phyloP scores from a whole-genome alignment of 1,140 invertebrate species.

The Drosophila kikkawai region DNA sequence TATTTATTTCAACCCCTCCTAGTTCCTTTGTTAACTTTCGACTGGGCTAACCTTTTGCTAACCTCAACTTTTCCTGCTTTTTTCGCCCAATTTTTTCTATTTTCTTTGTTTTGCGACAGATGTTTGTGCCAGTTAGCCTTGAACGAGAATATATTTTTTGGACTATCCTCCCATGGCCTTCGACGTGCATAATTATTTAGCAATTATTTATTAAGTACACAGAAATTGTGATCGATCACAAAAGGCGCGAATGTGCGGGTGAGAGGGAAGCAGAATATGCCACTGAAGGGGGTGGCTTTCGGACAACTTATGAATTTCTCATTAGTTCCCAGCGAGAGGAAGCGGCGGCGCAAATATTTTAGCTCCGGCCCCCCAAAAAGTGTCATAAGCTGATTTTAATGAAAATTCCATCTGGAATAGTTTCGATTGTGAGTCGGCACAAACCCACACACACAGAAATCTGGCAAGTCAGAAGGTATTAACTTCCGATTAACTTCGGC shows the following conservation, averaged over 20 bases:
- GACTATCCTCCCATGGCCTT: slow-evolving; percentile 51
- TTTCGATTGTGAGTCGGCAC: slow-evolving; percentile 73
- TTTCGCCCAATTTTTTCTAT: neutral
- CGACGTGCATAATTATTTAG: slow-evolving; percentile 77
- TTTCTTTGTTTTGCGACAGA: slow-evolving; percentile 64
- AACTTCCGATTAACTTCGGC: slow-evolving; percentile 81
- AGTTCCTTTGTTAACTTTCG: slow-evolving; percentile 12
- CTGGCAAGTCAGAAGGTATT: slow-evolving; percentile 81
- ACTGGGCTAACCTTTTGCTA: slow-evolving; percentile 2
- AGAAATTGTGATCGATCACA: slow-evolving; percentile 76
- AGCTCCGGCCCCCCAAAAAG: slow-evolving; percentile 46
- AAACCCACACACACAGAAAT: slow-evolving; percentile 56
- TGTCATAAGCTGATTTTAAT: slow-evolving; percentile 82
- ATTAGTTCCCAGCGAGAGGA: slow-evolving; percentile 58
- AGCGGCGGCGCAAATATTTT: slow-evolving; percentile 16
- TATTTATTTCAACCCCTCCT: too few relatives aligned
- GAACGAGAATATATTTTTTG: slow-evolving; percentile 58
- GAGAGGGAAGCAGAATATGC: slow-evolving; percentile 1
- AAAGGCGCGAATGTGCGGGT: slow-evolving; percentile 17
- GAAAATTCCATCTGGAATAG: slow-evolving; percentile 83
- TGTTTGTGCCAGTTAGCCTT: slow-evolving; percentile 56
- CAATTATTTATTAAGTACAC: slow-evolving; percentile 83
- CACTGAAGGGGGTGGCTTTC: slow-evolving; percentile 19
- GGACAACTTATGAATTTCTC: slow-evolving; percentile 80
- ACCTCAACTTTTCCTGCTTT: slow-evolving; percentile 25